Conservation (phyloP, 2,888 invertebrate genomes). For the Galerucella calmariensis region DNA sequence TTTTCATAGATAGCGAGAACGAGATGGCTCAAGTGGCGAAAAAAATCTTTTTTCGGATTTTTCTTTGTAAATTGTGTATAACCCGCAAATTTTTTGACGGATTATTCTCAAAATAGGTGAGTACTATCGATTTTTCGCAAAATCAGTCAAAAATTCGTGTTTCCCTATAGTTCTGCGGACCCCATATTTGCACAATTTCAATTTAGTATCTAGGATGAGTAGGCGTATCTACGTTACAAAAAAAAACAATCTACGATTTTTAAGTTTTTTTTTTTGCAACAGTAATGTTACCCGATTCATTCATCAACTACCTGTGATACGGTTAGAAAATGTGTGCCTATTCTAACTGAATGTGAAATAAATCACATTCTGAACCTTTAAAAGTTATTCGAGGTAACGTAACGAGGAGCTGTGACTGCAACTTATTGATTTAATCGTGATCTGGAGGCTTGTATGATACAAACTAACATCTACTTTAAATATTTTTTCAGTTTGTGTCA, state of each 20-base stretch:
- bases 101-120: no score
- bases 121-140: no score
- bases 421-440: constrained; percentile 51
- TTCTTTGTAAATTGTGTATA: no score
- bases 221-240: no score
- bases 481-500: constrained; percentile 16
- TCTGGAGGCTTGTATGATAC: constrained; percentile 23
- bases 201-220: not conserved
- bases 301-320: constrained; percentile 56
- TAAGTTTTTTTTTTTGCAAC: not conserved
- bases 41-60: no score
- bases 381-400: constrained; percentile 43
- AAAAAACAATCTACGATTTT: no score
- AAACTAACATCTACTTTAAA: constrained; percentile 9
- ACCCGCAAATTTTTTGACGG: no score
- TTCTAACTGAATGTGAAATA: constrained; percentile 58
- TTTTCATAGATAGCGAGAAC: no score
- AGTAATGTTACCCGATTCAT: constrained; percentile 38
- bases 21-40: no score
- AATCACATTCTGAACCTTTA: constrained; percentile 54
- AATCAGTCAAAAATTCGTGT: no score
- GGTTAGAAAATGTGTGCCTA: constrained; percentile 61
- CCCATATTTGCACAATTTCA: not conserved
- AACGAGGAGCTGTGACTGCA: constrained; percentile 65
- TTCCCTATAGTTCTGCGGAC: no score